Base-by-base conservation (phyloP, 2,888 invertebrate species). In the Cataglyphis altisquamis region DNA sequence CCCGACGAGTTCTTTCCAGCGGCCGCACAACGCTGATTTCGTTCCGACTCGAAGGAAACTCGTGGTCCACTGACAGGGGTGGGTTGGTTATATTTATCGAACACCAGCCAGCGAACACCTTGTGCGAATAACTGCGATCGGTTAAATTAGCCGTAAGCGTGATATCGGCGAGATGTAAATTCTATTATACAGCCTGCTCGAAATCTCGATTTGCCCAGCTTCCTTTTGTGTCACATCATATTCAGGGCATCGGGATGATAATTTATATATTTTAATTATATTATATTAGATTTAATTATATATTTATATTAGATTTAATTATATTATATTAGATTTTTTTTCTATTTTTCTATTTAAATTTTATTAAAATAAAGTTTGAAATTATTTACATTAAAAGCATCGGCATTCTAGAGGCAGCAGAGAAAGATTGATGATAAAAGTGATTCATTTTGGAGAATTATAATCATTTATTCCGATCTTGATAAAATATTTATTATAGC, bases 81-180 rank as follows among this genome's bases (percentile, higher is more conserved):
- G 41, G 25, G 41, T 70, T 52, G 60, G 25, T 60, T 78, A 72
- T 78, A 78, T 72, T 78, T 78, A 78, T 78, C 70, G 72, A 72
- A n/a, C n/a, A n/a, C n/a, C 60, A 70, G 41, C 60, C 78, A 18
- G 60, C 72, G 60, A 70, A 25, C 78, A 78, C 60, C 72, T 78
- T 70, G 78, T 41, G 57, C 57, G 70, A 32, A 78, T 78, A 57
- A 72, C 60, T 62, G 70, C 70, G 70, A 78, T 41, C 60, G 72
- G 72, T 72, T 70, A 78, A 78, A 72, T 78, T 78, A 70, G 72
- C 78, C 21, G 45, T 78, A 78, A 78, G 72, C 45, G 60, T 36
- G 60, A 78, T 78, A 78, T 78, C 57, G 78, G 45, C 9, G 78
- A 78, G 60, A 78, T 72, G 57, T 78, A 78, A 78, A 78, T 78